A percentile compares a stretch with the other conserved stretches of the same genome.
phyloP scores from a whole-genome alignment of 1,140 invertebrate species.

The Drosophila sproati region DNA sequence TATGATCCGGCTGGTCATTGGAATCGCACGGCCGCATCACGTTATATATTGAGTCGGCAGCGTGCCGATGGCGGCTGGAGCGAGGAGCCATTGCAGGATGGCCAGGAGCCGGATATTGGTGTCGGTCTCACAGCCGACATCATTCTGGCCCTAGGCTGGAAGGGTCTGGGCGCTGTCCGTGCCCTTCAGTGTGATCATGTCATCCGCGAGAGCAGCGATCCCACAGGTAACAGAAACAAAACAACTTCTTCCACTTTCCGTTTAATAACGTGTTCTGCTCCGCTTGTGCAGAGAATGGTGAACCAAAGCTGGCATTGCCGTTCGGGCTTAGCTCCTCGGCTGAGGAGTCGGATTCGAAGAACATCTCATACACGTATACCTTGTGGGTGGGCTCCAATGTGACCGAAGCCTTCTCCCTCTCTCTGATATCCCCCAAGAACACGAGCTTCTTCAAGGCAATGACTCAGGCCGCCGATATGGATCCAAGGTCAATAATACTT shows the following conservation, averaged over 20 bases:
- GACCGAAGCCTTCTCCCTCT: constrained; percentile 85
- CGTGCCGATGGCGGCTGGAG: constrained; percentile 91
- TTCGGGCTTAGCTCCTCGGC: constrained; percentile 85
- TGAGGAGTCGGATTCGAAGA: constrained; percentile 88
- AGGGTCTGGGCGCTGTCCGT: constrained; percentile 88
- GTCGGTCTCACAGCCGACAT: constrained; percentile 90
- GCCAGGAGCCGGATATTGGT: constrained; percentile 83
- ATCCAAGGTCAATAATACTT: constrained; percentile 85
- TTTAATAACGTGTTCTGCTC: neutral
- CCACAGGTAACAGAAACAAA: constrained; percentile 60
- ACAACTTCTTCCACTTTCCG: neutral
- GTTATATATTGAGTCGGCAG: constrained; percentile 90
- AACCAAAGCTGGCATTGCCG: constrained; percentile 81
- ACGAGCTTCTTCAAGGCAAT: constrained; percentile 91
- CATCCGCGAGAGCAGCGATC: constrained; percentile 83
- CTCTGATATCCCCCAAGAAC: constrained; percentile 81
- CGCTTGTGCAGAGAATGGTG: constrained; percentile 72
- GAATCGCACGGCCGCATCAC: constrained; percentile 90
- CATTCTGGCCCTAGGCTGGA: constrained; percentile 89
- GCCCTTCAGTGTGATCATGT: constrained; percentile 88
- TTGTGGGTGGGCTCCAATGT: constrained; percentile 94
- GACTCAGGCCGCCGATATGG: constrained; percentile 92
- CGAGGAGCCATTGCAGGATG: constrained; percentile 85
- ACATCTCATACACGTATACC: constrained; percentile 92
- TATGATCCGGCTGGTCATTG: constrained; percentile 87